These are phyloP conservation scores for Amorpha juglandis DNA, from an alignment of 2,888 invertebrate genomes.

Conservation along the genomic window DNA sequence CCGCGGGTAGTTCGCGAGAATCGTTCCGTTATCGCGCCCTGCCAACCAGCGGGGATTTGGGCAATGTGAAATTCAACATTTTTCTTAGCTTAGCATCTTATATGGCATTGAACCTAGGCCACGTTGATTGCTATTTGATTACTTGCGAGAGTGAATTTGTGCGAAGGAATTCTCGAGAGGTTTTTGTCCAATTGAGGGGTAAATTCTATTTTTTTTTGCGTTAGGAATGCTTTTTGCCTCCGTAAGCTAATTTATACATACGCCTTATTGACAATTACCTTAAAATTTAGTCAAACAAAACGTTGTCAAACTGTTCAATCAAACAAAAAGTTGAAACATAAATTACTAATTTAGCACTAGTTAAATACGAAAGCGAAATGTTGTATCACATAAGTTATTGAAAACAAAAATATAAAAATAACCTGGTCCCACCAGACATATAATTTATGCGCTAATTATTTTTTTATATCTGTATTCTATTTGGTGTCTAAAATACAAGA, in stretches of 20 bases:
- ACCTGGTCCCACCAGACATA: too few species aligned
- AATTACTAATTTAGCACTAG: too few species aligned
- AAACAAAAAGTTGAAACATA: too few species aligned
- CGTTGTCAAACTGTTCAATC: too few species aligned
- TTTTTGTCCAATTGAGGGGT: neutral
- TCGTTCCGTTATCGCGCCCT: conserved; percentile 4
- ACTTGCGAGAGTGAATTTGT: conserved; percentile 17
- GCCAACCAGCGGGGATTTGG: conserved; percentile 12
- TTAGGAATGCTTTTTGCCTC: neutral
- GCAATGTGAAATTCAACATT: conserved; percentile 18
- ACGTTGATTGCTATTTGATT: conserved; percentile 24
- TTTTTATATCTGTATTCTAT: too few species aligned
- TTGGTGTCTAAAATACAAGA: too few species aligned
- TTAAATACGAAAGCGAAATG: too few species aligned
- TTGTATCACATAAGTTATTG: too few species aligned
- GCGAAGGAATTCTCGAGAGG: neutral
- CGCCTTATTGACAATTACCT: too few species aligned
- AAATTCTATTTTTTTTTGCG: neutral
- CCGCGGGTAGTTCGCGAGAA: neutral
- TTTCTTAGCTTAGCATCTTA: conserved; percentile 22
- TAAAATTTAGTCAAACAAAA: too few species aligned
- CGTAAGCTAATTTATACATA: neutral
- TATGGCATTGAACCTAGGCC: conserved; percentile 21
- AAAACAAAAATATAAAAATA: too few species aligned
- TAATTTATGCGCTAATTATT: too few species aligned